Evolutionary conservation across 2,888 invertebrate genomes (phyloP).

Genomic region (Lordiphosa fenestrarum): DNA sequence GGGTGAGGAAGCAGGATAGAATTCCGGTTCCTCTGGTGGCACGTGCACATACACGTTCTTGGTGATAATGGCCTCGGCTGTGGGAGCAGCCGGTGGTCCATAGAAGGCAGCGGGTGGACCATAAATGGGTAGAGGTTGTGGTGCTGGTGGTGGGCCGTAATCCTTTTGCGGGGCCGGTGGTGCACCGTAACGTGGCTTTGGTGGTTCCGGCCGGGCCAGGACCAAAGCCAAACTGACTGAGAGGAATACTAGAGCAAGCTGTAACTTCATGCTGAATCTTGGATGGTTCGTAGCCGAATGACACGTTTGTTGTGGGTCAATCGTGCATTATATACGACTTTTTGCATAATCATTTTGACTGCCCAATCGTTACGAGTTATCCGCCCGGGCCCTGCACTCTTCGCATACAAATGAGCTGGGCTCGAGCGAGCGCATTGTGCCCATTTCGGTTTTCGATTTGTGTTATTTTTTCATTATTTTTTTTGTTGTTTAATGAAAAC

Average conservation of each 20-base stretch:
- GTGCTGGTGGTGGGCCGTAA: constrained; percentile 72
- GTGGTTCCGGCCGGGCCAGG: constrained; percentile 80
- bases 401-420: constrained; percentile 61
- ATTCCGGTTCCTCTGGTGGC: constrained; percentile 82
- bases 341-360: constrained; percentile 72
- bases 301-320: constrained; percentile 55
- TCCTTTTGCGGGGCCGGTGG: constrained; percentile 77
- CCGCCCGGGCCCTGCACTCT: constrained; percentile 27
- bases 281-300: constrained; percentile 55
- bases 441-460: constrained; percentile 33
- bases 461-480: no score
- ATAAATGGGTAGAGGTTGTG: constrained; percentile 76
- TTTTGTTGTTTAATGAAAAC: constrained; percentile 58
- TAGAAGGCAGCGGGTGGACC: constrained; percentile 79
- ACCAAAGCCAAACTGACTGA: constrained; percentile 78
- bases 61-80: constrained; percentile 75
- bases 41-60: constrained; percentile 82
- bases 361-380: constrained; percentile 48
- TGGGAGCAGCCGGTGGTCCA: constrained; percentile 73
- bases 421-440: constrained; percentile 37
- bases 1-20: constrained; percentile 78
- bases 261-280: constrained; percentile 44
- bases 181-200: constrained; percentile 77
- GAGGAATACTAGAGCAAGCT: constrained; percentile 59
- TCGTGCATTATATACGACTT: constrained; percentile 54